Conservation (phyloP, 2,888 invertebrate genomes). For the Plusia festucae region DNA sequence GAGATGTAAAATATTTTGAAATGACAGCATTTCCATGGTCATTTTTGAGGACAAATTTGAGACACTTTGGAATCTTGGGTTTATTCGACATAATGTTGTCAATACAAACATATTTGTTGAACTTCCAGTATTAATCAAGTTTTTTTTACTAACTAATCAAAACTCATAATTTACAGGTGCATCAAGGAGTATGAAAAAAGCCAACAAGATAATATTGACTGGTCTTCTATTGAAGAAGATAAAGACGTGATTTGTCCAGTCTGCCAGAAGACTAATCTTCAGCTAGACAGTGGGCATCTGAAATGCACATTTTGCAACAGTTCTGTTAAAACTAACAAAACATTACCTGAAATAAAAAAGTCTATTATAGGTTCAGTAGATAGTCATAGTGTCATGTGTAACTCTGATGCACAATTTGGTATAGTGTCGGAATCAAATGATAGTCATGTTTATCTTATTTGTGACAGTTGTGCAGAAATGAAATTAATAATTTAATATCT, state of each 20-base stretch:
- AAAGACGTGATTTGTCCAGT: conserved; percentile 86
- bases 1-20: no score
- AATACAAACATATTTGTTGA: no score
- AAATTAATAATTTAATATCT: conserved; percentile 56
- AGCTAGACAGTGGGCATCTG: conserved; percentile 58
- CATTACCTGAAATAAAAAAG: conserved; percentile 71
- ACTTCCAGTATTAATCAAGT: no score
- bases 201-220: conserved; percentile 77
- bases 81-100: no score
- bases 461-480: conserved; percentile 80
- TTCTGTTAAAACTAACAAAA: conserved; percentile 68
- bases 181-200: conserved; percentile 82
- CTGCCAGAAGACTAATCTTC: conserved; percentile 82
- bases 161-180: conserved; percentile 77
- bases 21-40: no score
- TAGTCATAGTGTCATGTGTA: conserved; percentile 72
- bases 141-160: no score
- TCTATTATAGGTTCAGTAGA: conserved; percentile 70
- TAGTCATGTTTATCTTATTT: conserved; percentile 79
- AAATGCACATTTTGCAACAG: conserved; percentile 78
- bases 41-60: no score
- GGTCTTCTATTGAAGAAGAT: conserved; percentile 77
- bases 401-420: conserved; percentile 72
- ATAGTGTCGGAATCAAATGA: conserved; percentile 72
- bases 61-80: no score